Conservation (phyloP, 1,140 invertebrate genomes). For the Drosophila equinoxialis region DNA sequence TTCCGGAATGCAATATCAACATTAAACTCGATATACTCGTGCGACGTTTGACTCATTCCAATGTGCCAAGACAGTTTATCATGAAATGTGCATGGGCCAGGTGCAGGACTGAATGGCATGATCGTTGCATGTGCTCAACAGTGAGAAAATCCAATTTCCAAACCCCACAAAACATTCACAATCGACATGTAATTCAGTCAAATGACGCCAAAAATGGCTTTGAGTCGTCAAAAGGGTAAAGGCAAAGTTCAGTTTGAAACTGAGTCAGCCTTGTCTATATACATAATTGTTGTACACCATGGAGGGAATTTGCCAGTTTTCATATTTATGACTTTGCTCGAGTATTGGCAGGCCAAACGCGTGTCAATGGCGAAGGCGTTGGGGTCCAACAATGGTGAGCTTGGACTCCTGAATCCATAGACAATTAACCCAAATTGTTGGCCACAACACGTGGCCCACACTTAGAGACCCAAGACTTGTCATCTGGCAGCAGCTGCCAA, state of each 20-base stretch:
- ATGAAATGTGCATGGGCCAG: conserved; percentile 28
- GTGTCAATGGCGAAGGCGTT: conserved; percentile 71
- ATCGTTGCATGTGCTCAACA: conserved; percentile 35
- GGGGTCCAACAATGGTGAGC: conserved; percentile 31
- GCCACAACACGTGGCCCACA: conserved; percentile 61
- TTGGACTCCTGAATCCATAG: conserved; percentile 53
- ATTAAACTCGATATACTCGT: conserved; percentile 37
- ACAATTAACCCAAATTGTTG: conserved; percentile 78
- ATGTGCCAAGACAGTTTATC: conserved; percentile 46
- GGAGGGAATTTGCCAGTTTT: conserved; percentile 33
- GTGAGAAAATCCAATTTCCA: conserved; percentile 5
- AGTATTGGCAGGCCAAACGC: conserved; percentile 54
- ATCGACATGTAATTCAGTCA: conserved; percentile 36
- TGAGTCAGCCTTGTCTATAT: conserved; percentile 49
- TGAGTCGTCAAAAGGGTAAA: conserved; percentile 38
- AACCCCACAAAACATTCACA: conserved; percentile 28
- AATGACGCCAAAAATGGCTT: conserved; percentile 65
- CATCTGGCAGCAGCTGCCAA: conserved; percentile 47
- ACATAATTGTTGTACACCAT: not conserved
- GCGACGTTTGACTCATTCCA: conserved; percentile 20
- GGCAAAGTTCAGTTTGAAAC: conserved; percentile 50
- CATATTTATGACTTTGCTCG: conserved; percentile 32
- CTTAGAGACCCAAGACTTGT: conserved; percentile 44
- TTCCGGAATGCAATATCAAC: conserved; percentile 40
- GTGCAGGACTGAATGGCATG: conserved; percentile 32